Conservation (phyloP, 2,888 invertebrate species). For the Tethea ocularis region DNA sequence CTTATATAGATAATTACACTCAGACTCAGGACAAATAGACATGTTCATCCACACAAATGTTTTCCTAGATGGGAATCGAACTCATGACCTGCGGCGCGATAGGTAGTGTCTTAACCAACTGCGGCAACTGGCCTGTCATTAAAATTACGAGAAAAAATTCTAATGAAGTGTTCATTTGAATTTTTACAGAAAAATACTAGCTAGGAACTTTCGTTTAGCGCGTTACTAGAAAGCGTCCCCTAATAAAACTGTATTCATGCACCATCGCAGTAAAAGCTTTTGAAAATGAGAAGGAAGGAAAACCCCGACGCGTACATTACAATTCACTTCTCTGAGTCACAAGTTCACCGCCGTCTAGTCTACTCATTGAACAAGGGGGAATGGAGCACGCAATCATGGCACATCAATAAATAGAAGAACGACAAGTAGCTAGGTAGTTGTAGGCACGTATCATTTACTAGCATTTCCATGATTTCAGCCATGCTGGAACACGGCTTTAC, state of each 20-base stretch:
- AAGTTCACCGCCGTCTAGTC: conserved; percentile 5
- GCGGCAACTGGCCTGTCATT: too few species aligned
- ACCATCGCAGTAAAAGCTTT: neutral
- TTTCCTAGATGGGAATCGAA: too few species aligned
- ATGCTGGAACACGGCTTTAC: too few species aligned
- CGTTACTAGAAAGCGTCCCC: too few species aligned
- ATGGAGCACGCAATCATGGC: neutral
- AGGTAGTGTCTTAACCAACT: too few species aligned
- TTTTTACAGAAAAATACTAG: too few species aligned
- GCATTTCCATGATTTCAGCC: neutral
- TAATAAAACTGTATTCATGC: neutral
- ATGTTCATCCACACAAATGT: too few species aligned
- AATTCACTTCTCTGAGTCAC: neutral
- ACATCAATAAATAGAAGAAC: neutral
- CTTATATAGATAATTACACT: too few species aligned
- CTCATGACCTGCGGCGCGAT: too few species aligned
- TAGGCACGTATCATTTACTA: neutral
- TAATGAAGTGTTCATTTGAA: too few species aligned
- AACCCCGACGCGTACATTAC: neutral
- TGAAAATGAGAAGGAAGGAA: conserved; percentile 2
- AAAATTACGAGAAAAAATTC: too few species aligned
- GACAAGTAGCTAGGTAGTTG: neutral
- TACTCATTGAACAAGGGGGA: neutral
- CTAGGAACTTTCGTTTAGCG: neutral
- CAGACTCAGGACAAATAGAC: too few species aligned